These are phyloP conservation scores for Parthenolecanium corni DNA, from an alignment of 2,888 invertebrate species.

Conservation along the genomic window DNA sequence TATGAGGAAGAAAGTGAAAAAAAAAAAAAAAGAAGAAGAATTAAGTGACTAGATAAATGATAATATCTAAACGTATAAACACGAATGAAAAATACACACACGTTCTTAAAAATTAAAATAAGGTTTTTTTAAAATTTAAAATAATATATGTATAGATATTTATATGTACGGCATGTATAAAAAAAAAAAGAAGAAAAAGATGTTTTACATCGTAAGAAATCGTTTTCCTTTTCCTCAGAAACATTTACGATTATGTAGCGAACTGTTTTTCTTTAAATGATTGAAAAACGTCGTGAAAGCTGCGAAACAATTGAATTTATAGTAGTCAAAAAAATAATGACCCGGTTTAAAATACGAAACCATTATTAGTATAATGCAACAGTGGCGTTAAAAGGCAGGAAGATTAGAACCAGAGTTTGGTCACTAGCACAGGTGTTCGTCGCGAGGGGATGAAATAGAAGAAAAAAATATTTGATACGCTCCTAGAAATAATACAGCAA, in stretches of 20 bases:
- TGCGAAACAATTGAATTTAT: conserved; percentile 1
- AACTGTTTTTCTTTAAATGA: conserved; percentile 12
- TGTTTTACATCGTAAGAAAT: not conserved
- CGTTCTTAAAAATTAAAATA: conserved; percentile 1
- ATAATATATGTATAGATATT: too few relatives aligned
- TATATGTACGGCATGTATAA: too few relatives aligned
- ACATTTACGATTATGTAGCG: not conserved
- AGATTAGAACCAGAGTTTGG: too few relatives aligned
- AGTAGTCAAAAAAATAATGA: not conserved
- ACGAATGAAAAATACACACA: not conserved
- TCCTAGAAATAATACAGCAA: too few relatives aligned
- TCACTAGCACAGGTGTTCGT: too few relatives aligned
- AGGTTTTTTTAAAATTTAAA: not conserved
- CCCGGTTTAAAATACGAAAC: not conserved
- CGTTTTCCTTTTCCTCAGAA: not conserved
- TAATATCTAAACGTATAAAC: not conserved
- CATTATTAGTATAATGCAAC: too few relatives aligned
- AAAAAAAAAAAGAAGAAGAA: not conserved
- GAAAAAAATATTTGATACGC: too few relatives aligned
- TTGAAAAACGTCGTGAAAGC: conserved; percentile 22
- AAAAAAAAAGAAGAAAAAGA: not conserved
- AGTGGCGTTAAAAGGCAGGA: too few relatives aligned
- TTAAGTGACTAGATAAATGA: not conserved
- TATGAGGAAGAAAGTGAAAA: not conserved
- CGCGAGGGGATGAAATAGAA: too few relatives aligned